phyloP scores from a whole-genome alignment of 2,113 vertebrate genomes.

The Trichechus manatus region DNA sequence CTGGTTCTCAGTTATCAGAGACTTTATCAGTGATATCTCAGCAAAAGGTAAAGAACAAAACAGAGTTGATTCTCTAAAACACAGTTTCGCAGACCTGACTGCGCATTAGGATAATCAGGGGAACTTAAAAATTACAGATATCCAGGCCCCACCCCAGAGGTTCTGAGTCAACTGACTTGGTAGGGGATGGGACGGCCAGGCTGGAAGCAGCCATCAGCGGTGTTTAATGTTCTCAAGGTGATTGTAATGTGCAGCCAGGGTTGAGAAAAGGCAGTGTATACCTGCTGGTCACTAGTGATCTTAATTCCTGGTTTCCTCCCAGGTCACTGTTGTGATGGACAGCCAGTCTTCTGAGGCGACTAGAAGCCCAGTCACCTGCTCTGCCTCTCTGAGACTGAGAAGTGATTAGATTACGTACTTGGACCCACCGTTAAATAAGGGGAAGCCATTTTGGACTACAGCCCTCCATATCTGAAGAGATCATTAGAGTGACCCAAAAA shows the following conservation, averaged over 20 bases:
- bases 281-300: fast-evolving
- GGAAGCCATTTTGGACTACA: neutral
- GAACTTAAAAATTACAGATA: neutral
- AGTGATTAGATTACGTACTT: neutral
- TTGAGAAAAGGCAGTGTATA: neutral
- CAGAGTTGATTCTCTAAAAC: neutral
- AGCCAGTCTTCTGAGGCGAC: neutral
- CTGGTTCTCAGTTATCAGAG: neutral
- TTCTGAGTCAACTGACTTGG: neutral
- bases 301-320: neutral
- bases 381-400: neutral
- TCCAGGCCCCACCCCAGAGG: neutral
- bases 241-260: neutral
- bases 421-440: neutral
- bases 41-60: neutral
- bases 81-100: neutral
- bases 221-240: neutral
- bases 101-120: neutral
- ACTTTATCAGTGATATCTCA: neutral
- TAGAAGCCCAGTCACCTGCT: neutral
- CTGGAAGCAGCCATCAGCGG: neutral
- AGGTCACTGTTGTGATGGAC: neutral
- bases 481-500: neutral
- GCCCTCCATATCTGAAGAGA: neutral
- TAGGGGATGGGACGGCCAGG: neutral